Percentiles rank a stretch among this genome's conserved stretches.
These are phyloP conservation scores for Drosophila borborema DNA, from an alignment of 2,888 invertebrate species.

Conservation along the genomic window DNA sequence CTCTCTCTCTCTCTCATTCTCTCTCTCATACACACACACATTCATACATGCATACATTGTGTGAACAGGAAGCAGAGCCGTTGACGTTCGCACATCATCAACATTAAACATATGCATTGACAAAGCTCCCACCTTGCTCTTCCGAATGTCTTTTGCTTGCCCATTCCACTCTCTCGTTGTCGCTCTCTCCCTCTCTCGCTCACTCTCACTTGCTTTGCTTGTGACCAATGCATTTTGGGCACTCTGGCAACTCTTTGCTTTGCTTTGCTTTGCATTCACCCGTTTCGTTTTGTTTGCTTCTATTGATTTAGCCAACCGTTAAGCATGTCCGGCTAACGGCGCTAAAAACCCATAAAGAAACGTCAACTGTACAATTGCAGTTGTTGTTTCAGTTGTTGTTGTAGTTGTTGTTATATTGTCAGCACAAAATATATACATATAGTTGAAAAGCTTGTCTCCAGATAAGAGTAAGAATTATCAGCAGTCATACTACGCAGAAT, in stretches of 20 bases:
- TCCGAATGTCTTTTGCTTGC: background rate
- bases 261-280: constrained; percentile 5
- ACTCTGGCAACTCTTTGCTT: constrained; percentile 23
- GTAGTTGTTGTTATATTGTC: constrained; percentile 11
- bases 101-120: constrained; percentile 36
- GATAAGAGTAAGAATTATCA: constrained; percentile 25
- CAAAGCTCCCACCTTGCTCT: constrained; percentile 33
- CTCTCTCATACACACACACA: background rate
- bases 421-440: constrained; percentile 29
- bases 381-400: constrained; percentile 22
- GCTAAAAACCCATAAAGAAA: constrained; percentile 27
- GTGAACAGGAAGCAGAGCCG: constrained; percentile 50
- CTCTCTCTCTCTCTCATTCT: constrained; percentile 1
- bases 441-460: constrained; percentile 27
- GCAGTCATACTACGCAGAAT: constrained; percentile 21
- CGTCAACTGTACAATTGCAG: constrained; percentile 43
- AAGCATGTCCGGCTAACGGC: constrained; percentile 52
- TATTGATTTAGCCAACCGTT: constrained; percentile 37
- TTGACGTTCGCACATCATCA: constrained; percentile 51
- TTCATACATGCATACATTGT: constrained; percentile 2
- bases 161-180: background rate
- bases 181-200: background rate
- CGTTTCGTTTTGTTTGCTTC: constrained; percentile 24
- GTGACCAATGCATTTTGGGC: constrained; percentile 45
- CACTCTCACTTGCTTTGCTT: constrained; percentile 2